These are phyloP conservation scores for Halyomorpha halys DNA, from an alignment of 1,140 invertebrate species.

Conservation along the genomic window DNA sequence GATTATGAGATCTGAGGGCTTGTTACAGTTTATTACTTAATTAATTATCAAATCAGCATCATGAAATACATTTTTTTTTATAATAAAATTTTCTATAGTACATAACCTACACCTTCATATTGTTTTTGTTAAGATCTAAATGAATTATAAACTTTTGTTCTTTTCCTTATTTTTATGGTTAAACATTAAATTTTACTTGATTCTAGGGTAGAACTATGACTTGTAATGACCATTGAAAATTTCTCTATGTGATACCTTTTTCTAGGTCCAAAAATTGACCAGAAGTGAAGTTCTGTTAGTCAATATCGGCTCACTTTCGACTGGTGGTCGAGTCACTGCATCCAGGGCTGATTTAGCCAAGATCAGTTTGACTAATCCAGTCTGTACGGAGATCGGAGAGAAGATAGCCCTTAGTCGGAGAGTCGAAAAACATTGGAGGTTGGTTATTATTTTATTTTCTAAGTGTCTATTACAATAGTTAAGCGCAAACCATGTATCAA, in stretches of 20 bases:
- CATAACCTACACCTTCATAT: too few relatives aligned
- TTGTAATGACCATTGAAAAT: too few relatives aligned
- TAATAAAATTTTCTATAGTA: too few relatives aligned
- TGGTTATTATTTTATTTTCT: slow-evolving; percentile 30
- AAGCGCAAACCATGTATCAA: too few relatives aligned
- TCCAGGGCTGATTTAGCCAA: slow-evolving; percentile 97
- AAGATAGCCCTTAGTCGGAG: slow-evolving; percentile 96
- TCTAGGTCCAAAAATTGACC: slow-evolving; percentile 71
- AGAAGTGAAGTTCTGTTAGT: slow-evolving; percentile 89
- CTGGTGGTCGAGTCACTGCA: slow-evolving; percentile 90
- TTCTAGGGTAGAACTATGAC: too few relatives aligned
- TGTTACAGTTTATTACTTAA: not conserved
- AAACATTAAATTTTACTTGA: too few relatives aligned
- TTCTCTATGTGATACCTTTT: not conserved
- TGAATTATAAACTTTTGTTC: too few relatives aligned
- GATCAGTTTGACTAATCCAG: slow-evolving; percentile 91
- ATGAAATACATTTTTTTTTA: too few relatives aligned
- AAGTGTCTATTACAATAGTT: too few relatives aligned
- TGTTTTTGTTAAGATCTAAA: too few relatives aligned
- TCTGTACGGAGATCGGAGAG: slow-evolving; percentile 96
- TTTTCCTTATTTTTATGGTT: too few relatives aligned
- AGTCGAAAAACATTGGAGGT: slow-evolving; percentile 99
- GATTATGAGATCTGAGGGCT: slow-evolving; percentile 1
- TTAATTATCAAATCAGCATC: too few relatives aligned
- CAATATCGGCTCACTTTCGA: slow-evolving; percentile 97